phyloP scores from a whole-genome alignment of 2,797 vertebrate species.

The Pelodytes ibericus region DNA sequence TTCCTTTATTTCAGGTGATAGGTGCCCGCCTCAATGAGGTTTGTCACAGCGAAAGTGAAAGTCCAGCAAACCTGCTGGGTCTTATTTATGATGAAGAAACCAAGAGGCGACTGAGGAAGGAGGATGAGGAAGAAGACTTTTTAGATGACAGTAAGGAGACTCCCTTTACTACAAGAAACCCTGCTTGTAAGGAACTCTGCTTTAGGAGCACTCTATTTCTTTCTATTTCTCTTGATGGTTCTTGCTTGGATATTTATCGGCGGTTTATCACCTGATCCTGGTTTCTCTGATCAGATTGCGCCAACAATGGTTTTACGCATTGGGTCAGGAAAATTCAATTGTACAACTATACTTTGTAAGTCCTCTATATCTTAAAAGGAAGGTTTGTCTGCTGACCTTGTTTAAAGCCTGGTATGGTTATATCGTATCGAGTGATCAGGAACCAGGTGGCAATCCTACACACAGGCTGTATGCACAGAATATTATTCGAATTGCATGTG shows the following conservation, averaged over 20 bases:
- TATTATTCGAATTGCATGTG: conserved; percentile 35
- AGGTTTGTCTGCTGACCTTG: conserved; percentile 11
- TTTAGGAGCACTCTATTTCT: conserved; percentile 74
- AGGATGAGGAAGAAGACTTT: conserved; percentile 98
- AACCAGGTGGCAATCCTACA: conserved; percentile 53
- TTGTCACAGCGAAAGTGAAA: conserved; percentile 95
- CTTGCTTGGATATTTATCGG: conserved; percentile 57
- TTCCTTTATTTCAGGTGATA: conserved; percentile 79
- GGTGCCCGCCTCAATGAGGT: conserved; percentile 91
- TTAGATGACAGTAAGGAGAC: conserved; percentile 97
- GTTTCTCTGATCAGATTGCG: conserved; percentile 27
- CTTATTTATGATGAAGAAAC: conserved; percentile 97
- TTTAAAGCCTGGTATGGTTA: conserved; percentile 37
- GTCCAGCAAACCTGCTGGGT: conserved; percentile 93
- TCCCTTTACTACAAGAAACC: conserved; percentile 85
- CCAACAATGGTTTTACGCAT: conserved; percentile 37
- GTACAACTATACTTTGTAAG: neutral
- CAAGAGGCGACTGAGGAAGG: conserved; percentile 93
- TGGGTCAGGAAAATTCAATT: conserved; percentile 26
- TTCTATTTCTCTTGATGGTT: conserved; percentile 61
- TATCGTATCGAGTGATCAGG: conserved; percentile 38
- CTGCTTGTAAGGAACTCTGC: conserved; percentile 81
- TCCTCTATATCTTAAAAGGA: neutral
- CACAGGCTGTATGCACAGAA: conserved; percentile 52
- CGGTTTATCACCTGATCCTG: conserved; percentile 53